Evolutionary conservation across 1,140 invertebrate genomes (phyloP).

Genomic region (Tetramorium alpestre): DNA sequence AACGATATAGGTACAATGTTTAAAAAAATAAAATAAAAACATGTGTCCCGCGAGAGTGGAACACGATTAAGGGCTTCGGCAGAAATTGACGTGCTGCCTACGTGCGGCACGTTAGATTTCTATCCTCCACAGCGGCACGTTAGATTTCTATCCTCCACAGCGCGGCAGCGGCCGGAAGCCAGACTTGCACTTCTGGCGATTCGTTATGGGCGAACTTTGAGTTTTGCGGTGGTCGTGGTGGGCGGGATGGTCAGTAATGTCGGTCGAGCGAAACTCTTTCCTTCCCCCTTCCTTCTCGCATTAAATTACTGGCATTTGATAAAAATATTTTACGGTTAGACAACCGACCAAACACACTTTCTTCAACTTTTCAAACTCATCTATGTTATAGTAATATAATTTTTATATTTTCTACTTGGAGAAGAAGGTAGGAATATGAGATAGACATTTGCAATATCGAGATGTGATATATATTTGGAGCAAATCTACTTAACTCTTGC

Average conservation of each 20-base stretch:
- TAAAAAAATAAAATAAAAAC: neutral
- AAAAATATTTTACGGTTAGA: conserved; percentile 51
- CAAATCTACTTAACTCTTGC: neutral
- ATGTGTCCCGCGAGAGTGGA: neutral
- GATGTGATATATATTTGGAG: neutral
- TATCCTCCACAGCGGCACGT: neutral
- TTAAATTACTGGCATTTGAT: conserved; percentile 56
- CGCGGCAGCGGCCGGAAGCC: conserved; percentile 28
- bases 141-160: conserved; percentile 21
- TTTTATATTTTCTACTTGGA: conserved; percentile 16
- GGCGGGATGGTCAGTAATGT: conserved; percentile 44
- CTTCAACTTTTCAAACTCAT: neutral
- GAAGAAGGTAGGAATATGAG: neutral
- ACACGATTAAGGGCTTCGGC: conserved; percentile 37
- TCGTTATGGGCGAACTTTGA: conserved; percentile 55
- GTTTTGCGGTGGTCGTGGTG: conserved; percentile 21
- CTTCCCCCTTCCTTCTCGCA: conserved; percentile 35
- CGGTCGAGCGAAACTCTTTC: conserved; percentile 46
- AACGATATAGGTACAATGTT: neutral
- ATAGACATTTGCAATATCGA: neutral
- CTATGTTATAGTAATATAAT: neutral
- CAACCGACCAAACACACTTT: neutral
- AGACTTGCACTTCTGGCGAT: conserved; percentile 57
- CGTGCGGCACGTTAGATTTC: conserved; percentile 31
- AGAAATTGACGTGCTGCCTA: conserved; percentile 24